Evolutionary conservation across 2,113 vertebrate genomes (phyloP), one percentile per base, ranked within the genome.

Genomic region (Lampris megalopsis): DNA sequence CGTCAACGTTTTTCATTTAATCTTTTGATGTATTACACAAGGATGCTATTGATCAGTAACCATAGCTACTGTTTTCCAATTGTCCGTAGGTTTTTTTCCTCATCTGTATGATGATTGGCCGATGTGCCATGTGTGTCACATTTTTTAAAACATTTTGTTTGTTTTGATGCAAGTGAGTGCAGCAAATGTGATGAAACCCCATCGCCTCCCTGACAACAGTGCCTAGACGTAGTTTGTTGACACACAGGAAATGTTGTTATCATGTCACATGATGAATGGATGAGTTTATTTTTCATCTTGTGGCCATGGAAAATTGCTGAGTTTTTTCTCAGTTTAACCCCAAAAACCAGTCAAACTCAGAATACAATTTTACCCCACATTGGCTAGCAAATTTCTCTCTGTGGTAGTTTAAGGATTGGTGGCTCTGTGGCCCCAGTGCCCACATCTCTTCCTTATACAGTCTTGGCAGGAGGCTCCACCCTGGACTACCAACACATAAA

Each of bases 241-340:
- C 75, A 68, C 60, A 71, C 73, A 57, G 50, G 77, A 77, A 62
- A 63, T 88, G 77, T 81, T 85, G 85, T 90, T 89, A 85, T 90
- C 84, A 70, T 81, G 89, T 88, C 84, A 82, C 40, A 84, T 85
- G 82, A 84, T 90, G 81, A 88, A 86, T 84, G 67, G 89, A 24
- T 24, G 24, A 24, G 24, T 24, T 24, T 24, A 24, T 24, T 24
- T 24, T 24, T 79, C 63, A 79, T 80, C 75, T 77, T 86, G 80
- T 79, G 84, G 82, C 57, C 76, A 86, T 75, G 82, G 79, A 90
- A 84, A 82, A 81, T 88, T 66, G 78, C 72, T n/a, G 57, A 80
- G 69, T 75, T 87, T 86, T 24, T 86, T 90, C 72, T 81, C 77
- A 75, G 81, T 84, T 88, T 86, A n/a, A 68, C 73, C 69, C 71